Conservation (phyloP, 2,888 invertebrate species). For the Nematopogon swammerdamellus region DNA sequence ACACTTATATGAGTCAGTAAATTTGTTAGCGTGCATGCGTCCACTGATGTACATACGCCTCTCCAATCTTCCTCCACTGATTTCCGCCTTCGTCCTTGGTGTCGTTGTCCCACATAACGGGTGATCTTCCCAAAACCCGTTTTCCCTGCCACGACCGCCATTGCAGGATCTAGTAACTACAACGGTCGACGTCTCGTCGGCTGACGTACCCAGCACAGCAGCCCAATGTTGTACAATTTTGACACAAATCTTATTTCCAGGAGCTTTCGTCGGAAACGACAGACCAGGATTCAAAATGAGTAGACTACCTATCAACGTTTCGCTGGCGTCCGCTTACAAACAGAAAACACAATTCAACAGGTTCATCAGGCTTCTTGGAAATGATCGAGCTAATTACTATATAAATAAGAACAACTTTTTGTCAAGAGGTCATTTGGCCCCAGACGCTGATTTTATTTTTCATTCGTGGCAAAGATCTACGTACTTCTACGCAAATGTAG, state of each 20-base stretch:
- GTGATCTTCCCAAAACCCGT: no score
- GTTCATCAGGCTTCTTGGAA: conserved; percentile 6
- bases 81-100: no score
- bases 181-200: no score
- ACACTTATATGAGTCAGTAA: no score
- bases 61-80: no score
- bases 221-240: conserved; percentile 1
- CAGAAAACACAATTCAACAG: no score
- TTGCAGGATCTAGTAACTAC: no score
- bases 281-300: conserved; percentile 25
- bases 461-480: conserved; percentile 39
- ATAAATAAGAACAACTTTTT: conserved; percentile 25
- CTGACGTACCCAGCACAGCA: no score
- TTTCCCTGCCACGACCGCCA: no score
- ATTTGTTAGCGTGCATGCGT: no score
- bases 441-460: conserved; percentile 48
- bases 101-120: no score
- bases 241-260: neutral
- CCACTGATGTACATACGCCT: no score
- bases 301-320: conserved; percentile 19
- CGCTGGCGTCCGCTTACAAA: conserved; percentile 9
- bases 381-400: conserved; percentile 20
- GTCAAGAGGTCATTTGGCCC: conserved; percentile 45
- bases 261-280: conserved; percentile 13
- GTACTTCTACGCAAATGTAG: conserved; percentile 46